phyloP scores from a whole-genome alignment of 1,140 invertebrate genomes.

The Agraylea sexmaculata region DNA sequence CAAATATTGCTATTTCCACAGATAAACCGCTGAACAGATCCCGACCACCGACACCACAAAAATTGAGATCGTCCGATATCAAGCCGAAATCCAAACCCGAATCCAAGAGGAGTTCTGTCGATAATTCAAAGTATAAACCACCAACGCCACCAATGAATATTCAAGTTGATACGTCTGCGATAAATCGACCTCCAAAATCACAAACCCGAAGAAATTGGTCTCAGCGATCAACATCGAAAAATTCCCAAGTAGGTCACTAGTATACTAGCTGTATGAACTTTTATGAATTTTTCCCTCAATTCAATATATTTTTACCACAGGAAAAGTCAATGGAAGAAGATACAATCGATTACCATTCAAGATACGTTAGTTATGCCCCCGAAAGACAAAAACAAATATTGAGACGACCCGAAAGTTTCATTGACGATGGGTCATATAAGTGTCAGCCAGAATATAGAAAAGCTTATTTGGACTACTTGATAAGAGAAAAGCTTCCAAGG shows the following conservation, averaged over 20 bases:
- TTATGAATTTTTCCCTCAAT: slow-evolving; percentile 6
- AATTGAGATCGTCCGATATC: slow-evolving; percentile 4
- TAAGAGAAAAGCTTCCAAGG: slow-evolving; percentile 24
- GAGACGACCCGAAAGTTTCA: slow-evolving; percentile 14
- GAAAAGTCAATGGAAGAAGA: not conserved
- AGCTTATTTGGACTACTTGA: slow-evolving; percentile 30
- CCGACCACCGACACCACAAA: slow-evolving; percentile 13
- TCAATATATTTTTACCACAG: too few species aligned
- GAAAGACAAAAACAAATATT: not conserved
- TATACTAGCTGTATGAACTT: not conserved
- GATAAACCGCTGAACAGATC: slow-evolving; percentile 12
- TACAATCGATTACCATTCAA: too few species aligned
- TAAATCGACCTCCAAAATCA: too few species aligned
- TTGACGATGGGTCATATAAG: slow-evolving; percentile 33
- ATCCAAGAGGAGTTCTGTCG: too few species aligned
- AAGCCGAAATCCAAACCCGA: slow-evolving; percentile 1
- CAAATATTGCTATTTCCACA: slow-evolving; percentile 20
- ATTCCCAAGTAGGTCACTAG: not conserved
- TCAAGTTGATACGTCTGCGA: too few species aligned
- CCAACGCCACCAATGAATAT: too few species aligned
- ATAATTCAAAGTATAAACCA: too few species aligned
- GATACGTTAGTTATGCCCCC: not conserved
- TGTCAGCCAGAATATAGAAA: slow-evolving; percentile 40
- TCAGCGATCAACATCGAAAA: too few species aligned
- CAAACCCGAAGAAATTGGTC: too few species aligned